phyloP scores from a whole-genome alignment of 2,888 invertebrate genomes.

The Lingula anatina region DNA sequence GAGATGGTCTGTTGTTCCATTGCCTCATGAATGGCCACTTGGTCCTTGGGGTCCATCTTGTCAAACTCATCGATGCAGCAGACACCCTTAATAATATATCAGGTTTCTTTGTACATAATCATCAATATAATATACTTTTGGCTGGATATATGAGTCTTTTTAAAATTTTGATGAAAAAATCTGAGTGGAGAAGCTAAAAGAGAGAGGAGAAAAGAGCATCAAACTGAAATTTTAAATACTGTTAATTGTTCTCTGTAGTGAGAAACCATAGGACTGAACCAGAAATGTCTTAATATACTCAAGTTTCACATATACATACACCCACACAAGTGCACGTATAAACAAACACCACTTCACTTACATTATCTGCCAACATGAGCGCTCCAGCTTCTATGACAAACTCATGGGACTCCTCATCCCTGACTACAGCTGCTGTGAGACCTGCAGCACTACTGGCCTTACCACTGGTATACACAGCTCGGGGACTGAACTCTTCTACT shows the following conservation, averaged over 20 bases:
- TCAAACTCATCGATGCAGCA: slow-evolving; percentile 99
- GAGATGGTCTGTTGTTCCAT: slow-evolving; percentile 99
- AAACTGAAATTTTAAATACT: no score
- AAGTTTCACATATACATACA: background rate
- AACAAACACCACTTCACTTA: slow-evolving; percentile 16
- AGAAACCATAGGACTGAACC: no score
- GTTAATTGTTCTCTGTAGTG: no score
- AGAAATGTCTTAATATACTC: no score
- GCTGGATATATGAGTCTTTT: no score
- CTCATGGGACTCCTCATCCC: slow-evolving; percentile 95
- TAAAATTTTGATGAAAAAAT: no score
- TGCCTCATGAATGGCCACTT: slow-evolving; percentile 99
- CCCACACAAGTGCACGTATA: background rate
- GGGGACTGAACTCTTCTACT: slow-evolving; percentile 84
- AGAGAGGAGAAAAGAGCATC: slow-evolving; percentile 5
- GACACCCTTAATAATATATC: slow-evolving; percentile 66
- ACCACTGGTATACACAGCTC: slow-evolving; percentile 97
- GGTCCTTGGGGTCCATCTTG: slow-evolving; percentile 96
- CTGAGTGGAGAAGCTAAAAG: no score
- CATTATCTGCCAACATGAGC: slow-evolving; percentile 97
- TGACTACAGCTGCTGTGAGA: slow-evolving; percentile 96
- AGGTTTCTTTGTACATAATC: no score
- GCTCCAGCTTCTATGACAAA: slow-evolving; percentile 99
- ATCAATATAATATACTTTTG: no score
- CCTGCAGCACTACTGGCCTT: slow-evolving; percentile 98